Conservation (phyloP, 37 sponge, comb jelly and placozoan species). For the Amphimedon queenslandica region DNA sequence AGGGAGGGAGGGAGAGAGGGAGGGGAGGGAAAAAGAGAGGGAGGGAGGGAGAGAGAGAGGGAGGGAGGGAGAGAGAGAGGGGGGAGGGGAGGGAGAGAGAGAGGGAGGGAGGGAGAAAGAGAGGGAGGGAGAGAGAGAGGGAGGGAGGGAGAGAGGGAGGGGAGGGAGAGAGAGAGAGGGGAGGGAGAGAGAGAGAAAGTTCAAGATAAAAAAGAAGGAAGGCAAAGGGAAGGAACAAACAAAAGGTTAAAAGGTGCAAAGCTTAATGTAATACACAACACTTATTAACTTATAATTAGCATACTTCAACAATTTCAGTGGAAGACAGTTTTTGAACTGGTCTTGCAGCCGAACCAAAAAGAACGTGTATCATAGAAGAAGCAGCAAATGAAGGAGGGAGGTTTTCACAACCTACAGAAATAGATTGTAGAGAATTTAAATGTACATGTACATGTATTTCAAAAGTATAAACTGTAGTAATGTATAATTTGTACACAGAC, state of each 20-base stretch:
- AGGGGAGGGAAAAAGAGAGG: neutral
- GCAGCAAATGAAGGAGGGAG: too few species aligned
- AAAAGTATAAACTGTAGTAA: too few species aligned
- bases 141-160: neutral
- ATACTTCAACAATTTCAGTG: too few species aligned
- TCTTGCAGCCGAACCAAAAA: too few species aligned
- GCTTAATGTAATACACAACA: too few species aligned
- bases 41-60: neutral
- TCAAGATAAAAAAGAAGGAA: neutral
- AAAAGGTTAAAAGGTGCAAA: neutral
- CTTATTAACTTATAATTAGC: too few species aligned
- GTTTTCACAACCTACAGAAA: too few species aligned
- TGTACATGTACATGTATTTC: too few species aligned
- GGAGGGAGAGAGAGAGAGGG: neutral
- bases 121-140: neutral
- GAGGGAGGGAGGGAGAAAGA: neutral
- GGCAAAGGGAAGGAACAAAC: neutral
- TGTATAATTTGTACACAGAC: too few species aligned
- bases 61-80: neutral
- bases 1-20: neutral
- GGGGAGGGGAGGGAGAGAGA: neutral
- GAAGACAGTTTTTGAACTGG: too few species aligned
- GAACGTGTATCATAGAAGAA: too few species aligned
- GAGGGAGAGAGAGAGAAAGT: neutral
- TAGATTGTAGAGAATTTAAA: too few species aligned